phyloP scores from a whole-genome alignment of 2,888 invertebrate species.

The Perizoma affinitatum region DNA sequence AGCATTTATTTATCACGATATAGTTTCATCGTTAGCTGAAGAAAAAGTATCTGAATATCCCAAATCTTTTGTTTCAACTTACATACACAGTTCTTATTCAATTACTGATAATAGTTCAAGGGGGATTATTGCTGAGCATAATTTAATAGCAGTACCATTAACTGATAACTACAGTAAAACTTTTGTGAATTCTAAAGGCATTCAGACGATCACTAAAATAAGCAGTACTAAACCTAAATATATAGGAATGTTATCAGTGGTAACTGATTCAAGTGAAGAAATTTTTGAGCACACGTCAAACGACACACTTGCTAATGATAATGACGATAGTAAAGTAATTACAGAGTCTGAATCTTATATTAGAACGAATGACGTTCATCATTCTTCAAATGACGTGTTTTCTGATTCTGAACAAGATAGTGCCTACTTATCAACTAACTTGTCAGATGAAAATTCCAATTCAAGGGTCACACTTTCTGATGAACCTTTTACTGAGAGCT shows the following conservation, averaged over 20 bases:
- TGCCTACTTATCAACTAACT: neutral
- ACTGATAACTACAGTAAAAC: neutral
- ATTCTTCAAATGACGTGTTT: neutral
- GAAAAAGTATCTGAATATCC: neutral
- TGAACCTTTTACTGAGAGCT: neutral
- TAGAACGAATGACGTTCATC: neutral
- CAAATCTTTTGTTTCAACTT: neutral
- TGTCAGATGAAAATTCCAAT: neutral
- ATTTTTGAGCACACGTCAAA: neutral
- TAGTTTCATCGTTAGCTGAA: neutral
- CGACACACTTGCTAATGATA: neutral
- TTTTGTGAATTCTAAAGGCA: neutral
- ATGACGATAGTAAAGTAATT: neutral
- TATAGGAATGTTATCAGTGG: neutral
- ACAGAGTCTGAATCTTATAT: neutral
- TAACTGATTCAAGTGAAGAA: neutral
- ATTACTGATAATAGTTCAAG: neutral
- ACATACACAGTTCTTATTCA: neutral
- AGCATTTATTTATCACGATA: neutral
- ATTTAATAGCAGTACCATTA: neutral
- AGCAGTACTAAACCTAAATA: neutral
- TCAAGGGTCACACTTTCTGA: constrained; percentile 3
- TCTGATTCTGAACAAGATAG: neutral
- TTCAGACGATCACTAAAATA: neutral
- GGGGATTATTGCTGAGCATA: neutral